Base-by-base conservation (phyloP, 2,888 invertebrate genomes). In the Gerris lacustris region DNA sequence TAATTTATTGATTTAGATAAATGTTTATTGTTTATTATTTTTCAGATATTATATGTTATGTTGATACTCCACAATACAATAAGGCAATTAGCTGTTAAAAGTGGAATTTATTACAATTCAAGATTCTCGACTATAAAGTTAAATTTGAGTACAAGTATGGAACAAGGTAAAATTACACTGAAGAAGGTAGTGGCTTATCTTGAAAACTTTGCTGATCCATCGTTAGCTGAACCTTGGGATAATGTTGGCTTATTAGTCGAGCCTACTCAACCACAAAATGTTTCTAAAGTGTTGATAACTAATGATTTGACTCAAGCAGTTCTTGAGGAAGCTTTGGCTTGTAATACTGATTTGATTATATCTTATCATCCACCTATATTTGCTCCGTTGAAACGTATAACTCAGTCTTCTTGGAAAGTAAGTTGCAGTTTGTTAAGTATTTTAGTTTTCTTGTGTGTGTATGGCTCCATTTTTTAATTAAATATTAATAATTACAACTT, bases 321-420 rank as follows among this genome's bases (percentile, higher is more conserved):
- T 0, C 85, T 94, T 77, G 80, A 88, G 43, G 96, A 96, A 82
- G 94, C 95, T 0, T 78, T 91, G 5, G 80, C 82, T 2, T 79
- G 84, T 69, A 83, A 86, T 17, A 86, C 86, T 69, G 88, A 94
- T 79, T 82, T 96, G 81, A 93, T 97, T 71, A 83, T 97, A 71
- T 90, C 94, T 0, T 97, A 97, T 80, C 97, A 97, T 83, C 97
- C 97, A n/a, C 94, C 94, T 18, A 91, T 97, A 79, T 97, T 97
- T 81, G 83, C 85, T 15, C 88, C 93, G 6, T 77, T 97, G 70
- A 96, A 94, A 79, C 85, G 88, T 62, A 83, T 97, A 63, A 87
- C 88, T 2, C 82, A 80, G 70, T 76, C 77, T 18, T 80, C 80
- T 11, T 87, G 87, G 92, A 86, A 89, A 86, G 90, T 91, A 81